Evolutionary conservation across 1,140 invertebrate genomes (phyloP).

Genomic region (Drosophila lowei): DNA sequence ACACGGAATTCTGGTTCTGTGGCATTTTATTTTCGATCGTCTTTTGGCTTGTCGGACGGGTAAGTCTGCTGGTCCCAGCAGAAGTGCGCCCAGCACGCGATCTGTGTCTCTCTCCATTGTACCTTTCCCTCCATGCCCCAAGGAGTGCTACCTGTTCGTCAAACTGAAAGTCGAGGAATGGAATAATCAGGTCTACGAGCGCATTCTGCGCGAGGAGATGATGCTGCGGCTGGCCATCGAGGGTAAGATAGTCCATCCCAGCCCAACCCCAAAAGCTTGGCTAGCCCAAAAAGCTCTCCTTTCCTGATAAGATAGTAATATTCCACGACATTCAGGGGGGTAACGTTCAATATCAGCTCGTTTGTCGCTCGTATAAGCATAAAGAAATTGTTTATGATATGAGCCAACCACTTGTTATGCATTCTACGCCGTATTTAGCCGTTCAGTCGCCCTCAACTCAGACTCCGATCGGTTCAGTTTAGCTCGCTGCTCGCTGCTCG

Average conservation of each 20-base stretch:
- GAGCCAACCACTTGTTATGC: slow-evolving; percentile 14
- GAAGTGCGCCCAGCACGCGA: not conserved
- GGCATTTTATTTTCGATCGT: slow-evolving; percentile 53
- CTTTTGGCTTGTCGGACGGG: slow-evolving; percentile 51
- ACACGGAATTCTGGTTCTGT: slow-evolving; percentile 63
- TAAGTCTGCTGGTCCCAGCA: slow-evolving; percentile 24
- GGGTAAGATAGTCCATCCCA: slow-evolving; percentile 51
- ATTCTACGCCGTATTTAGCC: slow-evolving; percentile 20
- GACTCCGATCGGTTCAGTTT: slow-evolving; percentile 7
- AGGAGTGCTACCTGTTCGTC: slow-evolving; percentile 65
- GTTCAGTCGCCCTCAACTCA: slow-evolving; percentile 12
- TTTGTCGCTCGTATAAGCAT: slow-evolving; percentile 3
- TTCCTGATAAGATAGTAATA: slow-evolving; percentile 25
- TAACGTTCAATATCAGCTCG: slow-evolving; percentile 11
- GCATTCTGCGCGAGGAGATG: slow-evolving; percentile 64
- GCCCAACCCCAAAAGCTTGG: not conserved
- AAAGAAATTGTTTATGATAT: slow-evolving; percentile 8
- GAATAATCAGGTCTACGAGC: slow-evolving; percentile 53
- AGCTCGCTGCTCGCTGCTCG: not conserved
- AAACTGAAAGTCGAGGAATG: slow-evolving; percentile 63
- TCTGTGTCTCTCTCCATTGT: not conserved
- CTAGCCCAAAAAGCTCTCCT: slow-evolving; percentile 19
- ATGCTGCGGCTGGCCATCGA: slow-evolving; percentile 62
- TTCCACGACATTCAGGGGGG: slow-evolving; percentile 13
- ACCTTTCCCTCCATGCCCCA: not conserved